These are phyloP conservation scores for Liopterus haemorrhoidalis DNA, from an alignment of 2,888 invertebrate species.

Conservation along the genomic window DNA sequence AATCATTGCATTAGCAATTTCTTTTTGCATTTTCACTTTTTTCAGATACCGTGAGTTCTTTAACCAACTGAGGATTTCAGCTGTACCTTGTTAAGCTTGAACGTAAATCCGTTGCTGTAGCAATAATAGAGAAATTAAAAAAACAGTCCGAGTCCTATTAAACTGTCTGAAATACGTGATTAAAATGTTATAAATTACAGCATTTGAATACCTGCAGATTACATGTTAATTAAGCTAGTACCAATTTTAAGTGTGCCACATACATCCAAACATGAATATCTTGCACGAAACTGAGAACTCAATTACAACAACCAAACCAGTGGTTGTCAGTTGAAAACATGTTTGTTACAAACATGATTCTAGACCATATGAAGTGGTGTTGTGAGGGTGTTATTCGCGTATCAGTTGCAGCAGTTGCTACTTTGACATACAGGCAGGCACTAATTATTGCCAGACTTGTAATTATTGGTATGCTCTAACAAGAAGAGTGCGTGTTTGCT, in stretches of 20 bases:
- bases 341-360: not conserved
- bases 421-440: constrained; percentile 41
- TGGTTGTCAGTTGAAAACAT: constrained; percentile 29
- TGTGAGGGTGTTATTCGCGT: constrained; percentile 24
- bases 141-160: too few relatives aligned
- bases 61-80: too few relatives aligned
- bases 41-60: too few relatives aligned
- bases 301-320: constrained; percentile 39
- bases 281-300: constrained; percentile 42
- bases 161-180: too few relatives aligned
- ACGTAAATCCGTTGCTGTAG: too few relatives aligned
- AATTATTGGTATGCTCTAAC: constrained; percentile 42
- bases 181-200: too few relatives aligned
- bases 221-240: constrained; percentile 17
- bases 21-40: too few relatives aligned
- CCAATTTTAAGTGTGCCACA: constrained; percentile 14
- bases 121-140: too few relatives aligned
- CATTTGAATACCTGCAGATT: constrained; percentile 13
- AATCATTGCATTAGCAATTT: too few relatives aligned
- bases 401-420: constrained; percentile 25
- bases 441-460: constrained; percentile 41
- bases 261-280: constrained; percentile 32
- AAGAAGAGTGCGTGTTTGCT: constrained; percentile 42
- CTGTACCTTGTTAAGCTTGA: too few relatives aligned
- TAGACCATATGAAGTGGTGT: not conserved